phyloP scores from a whole-genome alignment of 2,888 invertebrate genomes.

The Andrena bucephala region DNA sequence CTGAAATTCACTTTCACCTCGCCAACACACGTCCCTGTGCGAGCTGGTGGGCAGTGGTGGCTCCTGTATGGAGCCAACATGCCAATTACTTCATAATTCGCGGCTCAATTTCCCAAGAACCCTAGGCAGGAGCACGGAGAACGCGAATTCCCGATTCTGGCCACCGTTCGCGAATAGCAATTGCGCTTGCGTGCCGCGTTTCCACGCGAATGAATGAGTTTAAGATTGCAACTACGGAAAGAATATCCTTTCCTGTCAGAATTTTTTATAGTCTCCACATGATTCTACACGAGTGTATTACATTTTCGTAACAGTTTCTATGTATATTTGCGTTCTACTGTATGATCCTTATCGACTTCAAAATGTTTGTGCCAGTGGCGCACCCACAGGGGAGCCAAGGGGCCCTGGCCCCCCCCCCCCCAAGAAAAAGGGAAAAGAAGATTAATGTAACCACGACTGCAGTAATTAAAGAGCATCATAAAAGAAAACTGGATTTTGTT shows the following conservation, averaged over 20 bases:
- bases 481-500: too few relatives aligned
- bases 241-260: neutral
- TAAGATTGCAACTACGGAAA: neutral
- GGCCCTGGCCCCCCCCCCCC: too few relatives aligned
- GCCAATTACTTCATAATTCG: conserved; percentile 70
- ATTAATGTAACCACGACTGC: too few relatives aligned
- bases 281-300: too few relatives aligned
- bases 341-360: too few relatives aligned
- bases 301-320: too few relatives aligned
- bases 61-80: conserved; percentile 56
- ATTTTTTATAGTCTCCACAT: neutral
- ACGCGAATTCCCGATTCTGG: conserved; percentile 25
- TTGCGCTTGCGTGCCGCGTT: conserved; percentile 23
- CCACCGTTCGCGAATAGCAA: neutral
- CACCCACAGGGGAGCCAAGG: too few relatives aligned
- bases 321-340: too few relatives aligned
- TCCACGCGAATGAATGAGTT: conserved; percentile 9
- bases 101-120: conserved; percentile 61
- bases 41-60: conserved; percentile 48
- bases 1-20: conserved; percentile 79
- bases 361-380: too few relatives aligned
- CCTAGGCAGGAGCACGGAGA: conserved; percentile 12
- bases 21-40: conserved; percentile 61
- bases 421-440: too few relatives aligned
- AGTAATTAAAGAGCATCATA: too few relatives aligned